Conservation (phyloP, 1,140 invertebrate genomes). For the Sminthurinus signatus region DNA sequence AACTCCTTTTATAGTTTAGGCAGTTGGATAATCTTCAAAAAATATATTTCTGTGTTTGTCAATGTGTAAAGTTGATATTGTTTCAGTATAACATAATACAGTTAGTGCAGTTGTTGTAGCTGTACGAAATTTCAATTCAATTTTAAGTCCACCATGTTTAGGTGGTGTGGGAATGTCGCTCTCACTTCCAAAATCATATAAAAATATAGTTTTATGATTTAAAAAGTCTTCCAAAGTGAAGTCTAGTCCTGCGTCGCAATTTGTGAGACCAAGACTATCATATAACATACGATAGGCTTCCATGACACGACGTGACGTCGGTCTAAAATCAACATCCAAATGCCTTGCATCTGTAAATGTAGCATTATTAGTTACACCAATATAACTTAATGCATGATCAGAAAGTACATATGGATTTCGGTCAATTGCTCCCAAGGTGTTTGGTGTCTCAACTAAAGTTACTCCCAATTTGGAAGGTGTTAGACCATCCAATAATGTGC, state of each 20-base stretch:
- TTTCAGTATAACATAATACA: conserved; percentile 21
- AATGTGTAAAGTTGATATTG: conserved; percentile 23
- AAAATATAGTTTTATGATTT: conserved; percentile 3
- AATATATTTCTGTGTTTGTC: conserved; percentile 13
- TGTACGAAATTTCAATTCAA: conserved; percentile 22
- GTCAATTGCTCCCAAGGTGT: conserved; percentile 14
- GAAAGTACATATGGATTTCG: conserved; percentile 21
- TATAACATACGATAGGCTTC: conserved; percentile 7
- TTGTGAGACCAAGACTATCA: conserved; percentile 5
- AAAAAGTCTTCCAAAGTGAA: conserved; percentile 15
- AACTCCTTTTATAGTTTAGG: too few relatives aligned
- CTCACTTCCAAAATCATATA: conserved; percentile 15
- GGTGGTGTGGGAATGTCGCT: conserved; percentile 5
- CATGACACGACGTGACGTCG: not conserved
- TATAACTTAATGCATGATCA: not conserved
- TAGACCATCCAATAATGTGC: conserved; percentile 23
- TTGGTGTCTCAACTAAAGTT: conserved; percentile 19
- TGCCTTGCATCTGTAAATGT: not conserved
- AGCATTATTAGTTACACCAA: conserved; percentile 15
- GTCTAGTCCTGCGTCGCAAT: conserved; percentile 1
- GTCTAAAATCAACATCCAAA: not conserved
- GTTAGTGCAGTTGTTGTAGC: conserved; percentile 7
- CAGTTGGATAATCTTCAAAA: conserved; percentile 23
- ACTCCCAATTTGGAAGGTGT: conserved; percentile 29
- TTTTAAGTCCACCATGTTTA: conserved; percentile 19